phyloP scores from a whole-genome alignment of 2,797 vertebrate species.

The Simalia tracyae region DNA sequence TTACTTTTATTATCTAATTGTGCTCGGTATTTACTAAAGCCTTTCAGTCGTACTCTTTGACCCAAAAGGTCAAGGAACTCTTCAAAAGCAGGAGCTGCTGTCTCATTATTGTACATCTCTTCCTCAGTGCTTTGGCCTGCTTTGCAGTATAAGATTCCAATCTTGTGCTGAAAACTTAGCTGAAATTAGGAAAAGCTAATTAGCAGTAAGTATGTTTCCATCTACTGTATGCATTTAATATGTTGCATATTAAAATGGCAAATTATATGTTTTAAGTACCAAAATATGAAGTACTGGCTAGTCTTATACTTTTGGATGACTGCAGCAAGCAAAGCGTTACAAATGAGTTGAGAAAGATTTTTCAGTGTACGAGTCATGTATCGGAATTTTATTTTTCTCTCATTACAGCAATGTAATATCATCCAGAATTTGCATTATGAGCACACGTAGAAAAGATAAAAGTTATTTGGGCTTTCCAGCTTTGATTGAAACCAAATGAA shows the following conservation, averaged over 20 bases:
- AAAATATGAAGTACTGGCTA: neutral
- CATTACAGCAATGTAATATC: neutral
- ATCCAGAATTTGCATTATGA: neutral
- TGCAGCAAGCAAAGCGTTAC: neutral
- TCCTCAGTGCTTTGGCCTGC: conserved; percentile 96
- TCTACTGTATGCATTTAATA: no score
- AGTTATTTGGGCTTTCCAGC: neutral
- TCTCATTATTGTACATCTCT: conserved; percentile 99
- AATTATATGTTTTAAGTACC: neutral
- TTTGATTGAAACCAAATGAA: neutral
- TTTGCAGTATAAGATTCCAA: conserved; percentile 96
- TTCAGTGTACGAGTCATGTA: neutral
- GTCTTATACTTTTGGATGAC: neutral
- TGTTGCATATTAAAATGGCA: neutral
- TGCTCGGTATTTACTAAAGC: conserved; percentile 94
- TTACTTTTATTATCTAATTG: conserved; percentile 99
- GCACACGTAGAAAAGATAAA: neutral
- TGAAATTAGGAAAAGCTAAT: conserved; percentile 69
- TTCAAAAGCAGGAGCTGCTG: conserved; percentile 88
- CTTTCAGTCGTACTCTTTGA: conserved; percentile 92
- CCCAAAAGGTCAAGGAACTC: conserved; percentile 96
- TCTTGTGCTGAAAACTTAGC: conserved; percentile 98
- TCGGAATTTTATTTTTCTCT: neutral
- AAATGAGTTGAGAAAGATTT: neutral
- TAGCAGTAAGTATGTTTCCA: conserved; percentile 4